Percentiles rank a stretch among this genome's conserved stretches.
These are phyloP conservation scores for Loris lydekkerianus DNA, from an alignment of 2,797 vertebrate genomes.

Conservation along the genomic window DNA sequence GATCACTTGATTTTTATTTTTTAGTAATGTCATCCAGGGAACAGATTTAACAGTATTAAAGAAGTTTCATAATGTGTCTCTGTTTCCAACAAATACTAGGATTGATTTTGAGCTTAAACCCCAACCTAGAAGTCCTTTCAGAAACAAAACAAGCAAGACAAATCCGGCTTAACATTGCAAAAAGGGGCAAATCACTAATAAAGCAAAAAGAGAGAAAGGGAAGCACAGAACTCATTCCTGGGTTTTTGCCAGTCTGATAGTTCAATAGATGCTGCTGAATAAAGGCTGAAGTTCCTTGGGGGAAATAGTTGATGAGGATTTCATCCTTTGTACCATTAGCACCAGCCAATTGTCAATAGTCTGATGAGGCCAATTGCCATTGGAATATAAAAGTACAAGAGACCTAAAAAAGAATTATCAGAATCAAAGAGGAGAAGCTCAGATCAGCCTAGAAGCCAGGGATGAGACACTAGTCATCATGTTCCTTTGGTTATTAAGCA, in stretches of 20 bases:
- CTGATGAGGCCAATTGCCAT: background rate
- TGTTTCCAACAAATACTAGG: background rate
- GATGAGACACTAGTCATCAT: constrained; percentile 2
- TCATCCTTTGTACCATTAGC: background rate
- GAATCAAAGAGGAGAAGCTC: background rate
- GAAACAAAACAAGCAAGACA: constrained; percentile 23
- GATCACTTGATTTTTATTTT: background rate
- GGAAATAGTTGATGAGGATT: background rate
- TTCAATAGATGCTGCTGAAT: background rate
- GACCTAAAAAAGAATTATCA: background rate
- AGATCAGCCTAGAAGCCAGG: background rate
- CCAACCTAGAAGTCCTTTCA: constrained; percentile 1
- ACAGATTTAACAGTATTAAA: constrained; percentile 18
- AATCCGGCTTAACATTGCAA: background rate
- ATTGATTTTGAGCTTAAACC: constrained; percentile 44
- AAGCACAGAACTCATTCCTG: background rate
- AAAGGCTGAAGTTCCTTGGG: background rate
- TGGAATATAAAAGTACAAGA: background rate
- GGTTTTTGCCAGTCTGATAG: background rate
- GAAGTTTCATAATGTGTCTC: constrained; percentile 13
- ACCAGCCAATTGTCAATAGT: background rate
- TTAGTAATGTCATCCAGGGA: constrained; percentile 3
- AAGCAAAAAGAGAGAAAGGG: background rate
- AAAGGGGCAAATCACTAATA: background rate
- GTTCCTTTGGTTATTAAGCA: background rate